A percentile compares a stretch with the other conserved stretches of the same genome.
phyloP scores from a whole-genome alignment of 2,797 vertebrate species.

The Masticophis lateralis region DNA sequence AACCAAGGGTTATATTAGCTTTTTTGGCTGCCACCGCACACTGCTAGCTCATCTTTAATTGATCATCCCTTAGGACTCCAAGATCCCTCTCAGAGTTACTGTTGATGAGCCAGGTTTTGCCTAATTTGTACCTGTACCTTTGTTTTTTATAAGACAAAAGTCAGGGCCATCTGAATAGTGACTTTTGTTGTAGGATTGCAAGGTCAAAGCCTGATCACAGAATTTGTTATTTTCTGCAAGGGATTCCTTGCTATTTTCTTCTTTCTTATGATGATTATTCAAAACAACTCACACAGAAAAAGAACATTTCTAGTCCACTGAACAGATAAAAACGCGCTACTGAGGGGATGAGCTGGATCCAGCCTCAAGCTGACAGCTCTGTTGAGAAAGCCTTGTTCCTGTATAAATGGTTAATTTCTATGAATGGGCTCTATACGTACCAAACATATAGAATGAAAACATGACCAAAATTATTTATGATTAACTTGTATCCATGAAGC shows the following conservation, averaged over 20 bases:
- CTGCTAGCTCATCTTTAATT: too few species aligned
- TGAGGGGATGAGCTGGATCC: not conserved
- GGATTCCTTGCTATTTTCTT: not conserved
- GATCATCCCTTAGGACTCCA: not conserved
- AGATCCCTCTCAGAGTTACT: not conserved
- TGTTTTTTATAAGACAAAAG: not conserved
- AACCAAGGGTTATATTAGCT: not conserved
- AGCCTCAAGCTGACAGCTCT: not conserved
- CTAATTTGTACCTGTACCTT: not conserved
- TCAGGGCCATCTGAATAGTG: not conserved
- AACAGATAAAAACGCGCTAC: not conserved
- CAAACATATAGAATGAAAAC: not conserved
- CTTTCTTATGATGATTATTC: not conserved
- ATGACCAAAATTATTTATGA: not conserved
- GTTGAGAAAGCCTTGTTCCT: not conserved
- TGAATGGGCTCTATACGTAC: not conserved
- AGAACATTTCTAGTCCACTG: not conserved
- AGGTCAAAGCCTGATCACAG: not conserved
- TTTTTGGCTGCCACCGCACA: not conserved
- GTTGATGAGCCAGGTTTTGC: not conserved
- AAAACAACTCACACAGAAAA: not conserved
- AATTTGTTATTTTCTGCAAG: not conserved
- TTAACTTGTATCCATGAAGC: not conserved
- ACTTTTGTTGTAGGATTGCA: not conserved
- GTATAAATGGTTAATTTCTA: not conserved